Evolutionary conservation across 2,797 vertebrate species (phyloP).

Genomic region (Ptychadena robeensis): DNA sequence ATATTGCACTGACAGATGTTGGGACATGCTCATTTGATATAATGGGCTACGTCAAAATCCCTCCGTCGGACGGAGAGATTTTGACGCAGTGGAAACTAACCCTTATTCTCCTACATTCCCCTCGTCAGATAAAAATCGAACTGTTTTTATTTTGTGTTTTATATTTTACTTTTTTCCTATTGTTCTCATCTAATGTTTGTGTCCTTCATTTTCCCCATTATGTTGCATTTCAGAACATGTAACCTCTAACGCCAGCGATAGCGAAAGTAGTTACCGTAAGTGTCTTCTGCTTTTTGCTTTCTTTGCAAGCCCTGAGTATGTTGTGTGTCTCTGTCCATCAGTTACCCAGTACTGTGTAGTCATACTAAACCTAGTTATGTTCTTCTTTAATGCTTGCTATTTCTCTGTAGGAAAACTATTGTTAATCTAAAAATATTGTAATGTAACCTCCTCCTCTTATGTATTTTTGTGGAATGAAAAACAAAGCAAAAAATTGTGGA

Average conservation of each 20-base stretch:
- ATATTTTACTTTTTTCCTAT: slow-evolving; percentile 70
- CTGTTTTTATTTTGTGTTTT: slow-evolving; percentile 63
- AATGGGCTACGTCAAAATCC: too few relatives aligned
- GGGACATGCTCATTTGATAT: too few relatives aligned
- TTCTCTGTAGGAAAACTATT: not conserved
- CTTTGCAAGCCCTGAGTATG: not conserved
- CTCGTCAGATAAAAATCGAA: slow-evolving; percentile 66
- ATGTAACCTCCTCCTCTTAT: not conserved
- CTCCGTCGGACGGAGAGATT: too few relatives aligned
- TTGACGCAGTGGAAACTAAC: too few relatives aligned
- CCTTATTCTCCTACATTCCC: slow-evolving; percentile 64
- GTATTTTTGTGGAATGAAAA: not conserved
- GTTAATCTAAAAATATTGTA: not conserved
- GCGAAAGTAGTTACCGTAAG: slow-evolving; percentile 99
- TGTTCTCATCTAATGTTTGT: slow-evolving; percentile 63
- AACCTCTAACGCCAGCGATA: slow-evolving; percentile 98
- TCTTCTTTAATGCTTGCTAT: not conserved
- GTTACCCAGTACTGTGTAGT: not conserved
- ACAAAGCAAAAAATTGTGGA: slow-evolving; percentile 67
- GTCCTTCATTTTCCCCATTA: slow-evolving; percentile 76
- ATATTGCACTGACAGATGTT: too few relatives aligned
- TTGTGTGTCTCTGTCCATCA: too few relatives aligned
- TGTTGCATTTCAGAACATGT: slow-evolving; percentile 94
- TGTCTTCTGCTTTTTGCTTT: slow-evolving; percentile 73
- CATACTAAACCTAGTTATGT: too few relatives aligned